Percentiles rank a stretch among this genome's conserved stretches.
Evolutionary conservation across 2,113 vertebrate species (phyloP).

Genomic region (Trinectes maculatus): DNA sequence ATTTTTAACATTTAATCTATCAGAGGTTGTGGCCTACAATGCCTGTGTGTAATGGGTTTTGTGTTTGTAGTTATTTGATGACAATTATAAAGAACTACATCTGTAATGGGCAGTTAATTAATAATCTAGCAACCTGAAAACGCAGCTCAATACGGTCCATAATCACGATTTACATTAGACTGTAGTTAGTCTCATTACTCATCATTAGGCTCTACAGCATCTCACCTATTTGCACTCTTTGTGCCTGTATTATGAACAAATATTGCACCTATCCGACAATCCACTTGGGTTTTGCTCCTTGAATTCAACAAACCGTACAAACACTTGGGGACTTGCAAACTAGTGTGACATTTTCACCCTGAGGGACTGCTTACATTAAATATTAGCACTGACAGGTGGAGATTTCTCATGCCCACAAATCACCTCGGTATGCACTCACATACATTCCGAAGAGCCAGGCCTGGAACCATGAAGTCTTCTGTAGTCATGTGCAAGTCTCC

Average conservation of each 20-base stretch:
- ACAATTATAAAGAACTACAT: slow-evolving; percentile 72
- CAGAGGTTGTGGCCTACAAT: slow-evolving; percentile 26
- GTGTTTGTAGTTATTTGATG: slow-evolving; percentile 59
- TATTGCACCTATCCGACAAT: slow-evolving; percentile 24
- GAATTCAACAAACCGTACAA: slow-evolving; percentile 33
- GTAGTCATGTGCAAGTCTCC: slow-evolving; percentile 2
- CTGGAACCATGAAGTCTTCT: slow-evolving; percentile 8
- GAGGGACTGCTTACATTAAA: slow-evolving; percentile 56
- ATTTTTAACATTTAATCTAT: slow-evolving; percentile 9
- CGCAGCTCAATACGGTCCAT: slow-evolving; percentile 65
- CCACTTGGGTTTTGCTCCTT: slow-evolving; percentile 29
- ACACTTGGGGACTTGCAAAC: slow-evolving; percentile 44
- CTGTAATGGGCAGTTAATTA: slow-evolving; percentile 65
- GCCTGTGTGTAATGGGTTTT: slow-evolving; percentile 54
- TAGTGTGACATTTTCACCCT: slow-evolving; percentile 56
- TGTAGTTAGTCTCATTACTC: slow-evolving; percentile 62
- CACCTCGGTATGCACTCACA: slow-evolving; percentile 16
- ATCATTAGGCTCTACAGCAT: slow-evolving; percentile 56
- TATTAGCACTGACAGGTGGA: slow-evolving; percentile 58
- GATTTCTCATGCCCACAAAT: slow-evolving; percentile 41
- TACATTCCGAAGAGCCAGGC: slow-evolving; percentile 10
- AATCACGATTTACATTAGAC: slow-evolving; percentile 72
- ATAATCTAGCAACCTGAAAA: slow-evolving; percentile 66
- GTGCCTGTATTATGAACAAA: slow-evolving; percentile 36
- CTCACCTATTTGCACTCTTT: slow-evolving; percentile 37